phyloP scores from a whole-genome alignment of 2,888 invertebrate genomes.

The Allygus modestus region DNA sequence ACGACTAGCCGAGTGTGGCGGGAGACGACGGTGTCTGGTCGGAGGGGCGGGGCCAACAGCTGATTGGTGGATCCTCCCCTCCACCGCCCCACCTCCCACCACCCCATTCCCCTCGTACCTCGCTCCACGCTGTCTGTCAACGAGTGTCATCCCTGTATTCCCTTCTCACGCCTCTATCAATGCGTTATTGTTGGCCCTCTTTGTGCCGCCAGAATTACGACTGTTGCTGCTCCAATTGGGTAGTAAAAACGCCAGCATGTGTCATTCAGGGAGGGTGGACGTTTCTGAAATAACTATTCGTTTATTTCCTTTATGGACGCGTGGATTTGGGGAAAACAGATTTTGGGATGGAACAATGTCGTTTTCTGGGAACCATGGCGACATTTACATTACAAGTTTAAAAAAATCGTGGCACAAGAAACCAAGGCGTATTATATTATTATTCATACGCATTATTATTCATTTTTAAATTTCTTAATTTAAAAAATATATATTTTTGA shows the following conservation, averaged over 20 bases:
- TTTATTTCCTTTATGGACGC: not conserved
- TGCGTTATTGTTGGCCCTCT: slow-evolving; percentile 19
- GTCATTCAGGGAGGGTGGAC: slow-evolving; percentile 1
- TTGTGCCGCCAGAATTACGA: slow-evolving; percentile 5
- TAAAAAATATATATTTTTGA: too few relatives aligned
- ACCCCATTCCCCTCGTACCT: not conserved
- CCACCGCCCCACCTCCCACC: slow-evolving; percentile 40
- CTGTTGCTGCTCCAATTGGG: slow-evolving; percentile 31
- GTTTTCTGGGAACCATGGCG: too few relatives aligned
- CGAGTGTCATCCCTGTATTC: slow-evolving; percentile 58
- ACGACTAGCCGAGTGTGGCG: not conserved
- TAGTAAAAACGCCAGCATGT: slow-evolving; percentile 8
- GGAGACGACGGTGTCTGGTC: not conserved
- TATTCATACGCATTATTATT: too few relatives aligned
- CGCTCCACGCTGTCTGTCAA: slow-evolving; percentile 1
- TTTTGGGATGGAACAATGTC: too few relatives aligned
- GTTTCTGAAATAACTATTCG: not conserved
- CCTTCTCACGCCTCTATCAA: slow-evolving; percentile 61
- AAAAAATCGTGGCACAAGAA: too few relatives aligned
- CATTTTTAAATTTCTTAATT: too few relatives aligned
- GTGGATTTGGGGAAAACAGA: not conserved
- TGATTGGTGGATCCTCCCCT: slow-evolving; percentile 52
- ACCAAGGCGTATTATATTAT: too few relatives aligned
- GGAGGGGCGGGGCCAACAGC: slow-evolving; percentile 48
- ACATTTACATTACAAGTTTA: too few relatives aligned